Conservation (phyloP, 1,140 invertebrate genomes). For the Drosophila triauraria region DNA sequence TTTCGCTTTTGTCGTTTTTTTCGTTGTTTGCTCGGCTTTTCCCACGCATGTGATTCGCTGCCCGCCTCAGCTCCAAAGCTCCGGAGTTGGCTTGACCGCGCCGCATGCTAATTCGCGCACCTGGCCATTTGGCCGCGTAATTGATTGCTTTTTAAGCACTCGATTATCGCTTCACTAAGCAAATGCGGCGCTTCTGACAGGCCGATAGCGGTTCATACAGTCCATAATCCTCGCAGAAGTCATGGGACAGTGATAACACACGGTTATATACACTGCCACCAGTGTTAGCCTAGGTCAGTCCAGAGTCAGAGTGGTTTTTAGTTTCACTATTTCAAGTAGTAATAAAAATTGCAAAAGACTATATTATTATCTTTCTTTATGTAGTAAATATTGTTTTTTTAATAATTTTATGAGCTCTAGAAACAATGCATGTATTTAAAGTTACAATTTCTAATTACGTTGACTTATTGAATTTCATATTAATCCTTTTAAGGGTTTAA, state of each 20-base stretch:
- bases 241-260: conserved; percentile 1
- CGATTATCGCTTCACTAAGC: conserved; percentile 12
- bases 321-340: background rate
- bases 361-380: background rate
- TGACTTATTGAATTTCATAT: no score
- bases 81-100: conserved; percentile 11
- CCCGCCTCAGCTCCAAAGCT: conserved; percentile 14
- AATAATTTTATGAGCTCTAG: no score
- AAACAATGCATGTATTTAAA: no score
- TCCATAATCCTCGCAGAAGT: conserved; percentile 1
- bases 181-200: conserved; percentile 4
- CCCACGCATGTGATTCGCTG: conserved; percentile 43
- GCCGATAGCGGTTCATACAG: conserved; percentile 16
- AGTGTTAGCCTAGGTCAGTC: conserved; percentile 29
- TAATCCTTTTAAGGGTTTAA: no score
- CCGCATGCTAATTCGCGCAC: conserved; percentile 9
- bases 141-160: conserved; percentile 32
- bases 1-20: conserved; percentile 13
- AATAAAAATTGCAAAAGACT: background rate
- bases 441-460: no score
- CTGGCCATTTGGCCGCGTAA: conserved; percentile 5
- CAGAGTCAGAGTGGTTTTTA: background rate
- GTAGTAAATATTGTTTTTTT: background rate
- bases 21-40: conserved; percentile 12
- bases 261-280: background rate